Evolutionary conservation across 2,113 vertebrate species (phyloP).

Genomic region (Motacilla tschutschensis): DNA sequence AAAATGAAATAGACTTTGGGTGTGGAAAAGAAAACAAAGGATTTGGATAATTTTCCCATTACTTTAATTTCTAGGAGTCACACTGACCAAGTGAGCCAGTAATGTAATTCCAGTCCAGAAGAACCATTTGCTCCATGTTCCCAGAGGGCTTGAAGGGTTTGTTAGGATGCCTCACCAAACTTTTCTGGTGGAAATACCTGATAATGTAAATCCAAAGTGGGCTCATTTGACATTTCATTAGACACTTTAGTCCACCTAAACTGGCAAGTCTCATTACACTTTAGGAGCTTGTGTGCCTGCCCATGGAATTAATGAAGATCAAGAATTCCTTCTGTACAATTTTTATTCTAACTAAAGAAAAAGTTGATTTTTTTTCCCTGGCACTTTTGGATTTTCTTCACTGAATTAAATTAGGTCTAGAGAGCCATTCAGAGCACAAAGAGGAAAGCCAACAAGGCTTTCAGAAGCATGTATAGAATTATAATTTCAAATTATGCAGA

Average conservation of each 20-base stretch:
- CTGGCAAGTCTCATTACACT: neutral
- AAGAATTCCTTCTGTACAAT: neutral
- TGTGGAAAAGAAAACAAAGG: neutral
- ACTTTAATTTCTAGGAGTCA: neutral
- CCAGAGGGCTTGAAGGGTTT: neutral
- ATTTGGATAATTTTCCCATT: neutral
- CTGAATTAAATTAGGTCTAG: conserved; percentile 12
- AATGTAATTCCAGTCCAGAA: neutral
- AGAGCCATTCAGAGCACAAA: neutral
- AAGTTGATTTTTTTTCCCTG: neutral
- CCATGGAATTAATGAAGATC: neutral
- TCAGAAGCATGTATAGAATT: neutral
- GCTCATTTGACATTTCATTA: neutral
- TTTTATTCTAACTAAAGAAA: neutral
- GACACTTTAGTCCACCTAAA: neutral
- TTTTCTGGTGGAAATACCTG: neutral
- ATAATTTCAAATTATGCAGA: neutral
- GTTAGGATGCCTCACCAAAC: neutral
- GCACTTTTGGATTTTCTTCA: neutral
- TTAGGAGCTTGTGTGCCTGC: neutral
- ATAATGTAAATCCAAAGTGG: neutral
- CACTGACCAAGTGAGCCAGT: neutral
- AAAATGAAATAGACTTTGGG: neutral
- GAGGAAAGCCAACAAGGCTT: neutral
- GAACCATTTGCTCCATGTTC: neutral